Percentiles rank a stretch among this genome's conserved stretches.
Evolutionary conservation across 2,797 vertebrate genomes (phyloP).

Genomic region (Rhinophrynus dorsalis): DNA sequence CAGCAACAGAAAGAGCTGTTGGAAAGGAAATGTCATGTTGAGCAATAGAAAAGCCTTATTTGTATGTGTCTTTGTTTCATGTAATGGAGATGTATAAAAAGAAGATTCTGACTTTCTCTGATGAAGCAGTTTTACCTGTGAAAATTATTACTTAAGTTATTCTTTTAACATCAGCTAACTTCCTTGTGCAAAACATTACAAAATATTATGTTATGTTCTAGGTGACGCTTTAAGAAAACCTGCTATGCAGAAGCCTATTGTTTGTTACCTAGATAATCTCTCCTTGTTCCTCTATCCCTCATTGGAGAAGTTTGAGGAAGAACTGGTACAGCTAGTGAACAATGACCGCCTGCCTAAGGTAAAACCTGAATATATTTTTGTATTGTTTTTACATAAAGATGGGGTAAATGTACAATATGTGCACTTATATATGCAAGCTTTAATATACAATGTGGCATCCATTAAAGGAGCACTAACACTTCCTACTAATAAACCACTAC

Average conservation of each 20-base stretch:
- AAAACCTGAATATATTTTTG: slow-evolving; percentile 3
- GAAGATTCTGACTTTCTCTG: too few species aligned
- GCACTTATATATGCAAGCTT: not conserved
- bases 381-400: not conserved
- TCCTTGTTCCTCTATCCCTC: slow-evolving; percentile 80
- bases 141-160: too few species aligned
- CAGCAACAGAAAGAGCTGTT: too few species aligned
- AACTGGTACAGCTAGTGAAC: slow-evolving; percentile 78
- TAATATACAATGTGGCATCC: not conserved
- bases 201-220: slow-evolving; percentile 58
- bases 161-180: too few species aligned
- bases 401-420: not conserved
- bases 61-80: too few species aligned
- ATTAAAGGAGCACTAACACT: too few species aligned
- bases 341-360: slow-evolving; percentile 81
- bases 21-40: too few species aligned
- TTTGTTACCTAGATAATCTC: slow-evolving; percentile 77
- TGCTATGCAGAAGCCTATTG: slow-evolving; percentile 70
- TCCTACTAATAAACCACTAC: too few species aligned
- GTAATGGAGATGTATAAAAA: too few species aligned
- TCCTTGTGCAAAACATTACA: too few species aligned
- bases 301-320: slow-evolving; percentile 86
- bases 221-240: slow-evolving; percentile 82
- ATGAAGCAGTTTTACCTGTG: too few species aligned
- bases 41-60: too few species aligned